phyloP scores from a whole-genome alignment of 2,888 invertebrate genomes.

The Galeruca laticollis region DNA sequence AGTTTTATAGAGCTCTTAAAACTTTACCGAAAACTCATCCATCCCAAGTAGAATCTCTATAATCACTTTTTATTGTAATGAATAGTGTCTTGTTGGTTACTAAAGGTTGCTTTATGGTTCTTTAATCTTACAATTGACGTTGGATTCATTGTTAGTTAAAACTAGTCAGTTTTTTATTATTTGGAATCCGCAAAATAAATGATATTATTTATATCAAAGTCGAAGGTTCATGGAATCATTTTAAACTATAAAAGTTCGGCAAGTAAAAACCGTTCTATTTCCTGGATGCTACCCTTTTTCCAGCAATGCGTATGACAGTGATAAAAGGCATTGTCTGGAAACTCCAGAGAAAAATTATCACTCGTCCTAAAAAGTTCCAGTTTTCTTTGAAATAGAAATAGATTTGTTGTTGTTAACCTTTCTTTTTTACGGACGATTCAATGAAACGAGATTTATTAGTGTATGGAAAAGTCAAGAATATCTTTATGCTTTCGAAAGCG shows the following conservation, averaged over 20 bases:
- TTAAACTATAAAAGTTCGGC: conserved; percentile 18
- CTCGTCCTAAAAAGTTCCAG: conserved; percentile 48
- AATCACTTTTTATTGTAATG: background rate
- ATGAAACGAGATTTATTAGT: conserved; percentile 45
- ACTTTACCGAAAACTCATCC: conserved; percentile 5
- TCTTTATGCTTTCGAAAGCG: background rate
- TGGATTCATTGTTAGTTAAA: background rate
- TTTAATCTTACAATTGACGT: background rate
- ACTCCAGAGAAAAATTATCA: conserved; percentile 55
- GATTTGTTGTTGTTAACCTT: conserved; percentile 50
- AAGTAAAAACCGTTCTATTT: conserved; percentile 35
- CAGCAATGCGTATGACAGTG: conserved; percentile 55
- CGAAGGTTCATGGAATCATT: conserved; percentile 18
- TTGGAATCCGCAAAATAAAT: too few relatives aligned
- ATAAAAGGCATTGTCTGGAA: conserved; percentile 55
- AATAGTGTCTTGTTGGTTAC: background rate
- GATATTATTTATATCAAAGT: background rate
- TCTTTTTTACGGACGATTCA: conserved; percentile 40
- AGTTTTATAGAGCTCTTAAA: conserved; percentile 5
- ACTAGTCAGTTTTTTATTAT: too few relatives aligned
- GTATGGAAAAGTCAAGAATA: conserved; percentile 27
- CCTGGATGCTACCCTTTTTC: conserved; percentile 30
- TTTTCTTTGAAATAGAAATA: conserved; percentile 49
- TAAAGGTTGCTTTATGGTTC: background rate
- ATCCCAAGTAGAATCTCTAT: background rate